Evolutionary conservation across 1,140 invertebrate genomes (phyloP).

Genomic region (Stegodyphus dumicola): DNA sequence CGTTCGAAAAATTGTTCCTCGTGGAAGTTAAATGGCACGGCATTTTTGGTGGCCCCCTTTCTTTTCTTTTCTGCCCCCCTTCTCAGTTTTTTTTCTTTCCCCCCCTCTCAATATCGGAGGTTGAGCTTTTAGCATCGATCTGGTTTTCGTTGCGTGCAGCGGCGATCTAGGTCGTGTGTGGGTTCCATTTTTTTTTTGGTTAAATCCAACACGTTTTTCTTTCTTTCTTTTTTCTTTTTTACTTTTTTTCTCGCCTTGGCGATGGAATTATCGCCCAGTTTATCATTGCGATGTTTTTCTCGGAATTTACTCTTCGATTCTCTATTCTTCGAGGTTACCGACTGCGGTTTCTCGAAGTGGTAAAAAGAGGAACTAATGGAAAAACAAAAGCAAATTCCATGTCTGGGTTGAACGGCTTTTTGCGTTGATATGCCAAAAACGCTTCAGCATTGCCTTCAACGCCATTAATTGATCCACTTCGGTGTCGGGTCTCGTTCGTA

Average conservation of each 20-base stretch:
- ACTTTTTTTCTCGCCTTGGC: constrained; percentile 1
- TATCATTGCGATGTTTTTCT: constrained; percentile 39
- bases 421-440: too few species aligned
- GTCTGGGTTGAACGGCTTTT: too few species aligned
- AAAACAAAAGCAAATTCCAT: too few species aligned
- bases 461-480: too few species aligned
- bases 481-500: too few species aligned
- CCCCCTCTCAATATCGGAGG: constrained; percentile 18
- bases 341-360: background rate
- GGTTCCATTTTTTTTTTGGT: background rate
- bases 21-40: constrained; percentile 49
- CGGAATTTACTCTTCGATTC: background rate
- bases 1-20: constrained; percentile 43
- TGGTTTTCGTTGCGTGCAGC: background rate
- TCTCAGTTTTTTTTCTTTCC: background rate
- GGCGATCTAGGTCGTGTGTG: constrained; percentile 2
- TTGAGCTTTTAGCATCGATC: constrained; percentile 55
- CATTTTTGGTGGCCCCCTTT: background rate
- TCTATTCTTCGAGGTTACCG: background rate
- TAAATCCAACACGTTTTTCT: background rate
- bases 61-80: background rate
- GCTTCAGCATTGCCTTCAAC: too few species aligned
- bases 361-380: too few species aligned
- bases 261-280: constrained; percentile 45
- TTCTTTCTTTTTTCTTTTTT: background rate